These are phyloP conservation scores for Saccopteryx bilineata DNA, from an alignment of 2,113 vertebrate species.

Conservation along the genomic window DNA sequence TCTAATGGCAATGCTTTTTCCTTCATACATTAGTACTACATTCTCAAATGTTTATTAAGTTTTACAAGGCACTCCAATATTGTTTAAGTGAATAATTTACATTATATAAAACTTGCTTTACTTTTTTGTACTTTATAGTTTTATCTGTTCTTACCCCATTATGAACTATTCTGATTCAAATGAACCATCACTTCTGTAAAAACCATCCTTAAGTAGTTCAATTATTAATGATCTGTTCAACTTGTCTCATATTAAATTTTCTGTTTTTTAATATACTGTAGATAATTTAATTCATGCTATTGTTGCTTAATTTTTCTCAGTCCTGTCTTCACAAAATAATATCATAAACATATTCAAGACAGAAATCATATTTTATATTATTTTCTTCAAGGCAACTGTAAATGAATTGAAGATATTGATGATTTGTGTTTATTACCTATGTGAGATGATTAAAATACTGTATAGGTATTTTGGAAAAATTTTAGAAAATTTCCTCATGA, in stretches of 20 bases:
- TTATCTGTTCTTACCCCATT: background rate
- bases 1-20: background rate
- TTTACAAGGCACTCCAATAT: background rate
- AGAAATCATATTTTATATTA: background rate
- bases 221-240: background rate
- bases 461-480: background rate
- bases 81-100: background rate
- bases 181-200: background rate
- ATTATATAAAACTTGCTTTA: background rate
- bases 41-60: background rate
- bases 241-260: background rate
- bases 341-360: background rate
- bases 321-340: background rate
- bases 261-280: background rate
- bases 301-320: background rate
- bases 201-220: background rate
- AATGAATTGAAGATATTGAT: background rate
- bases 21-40: background rate
- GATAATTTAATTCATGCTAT: background rate
- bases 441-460: background rate
- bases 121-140: background rate
- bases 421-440: background rate
- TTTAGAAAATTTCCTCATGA: background rate
- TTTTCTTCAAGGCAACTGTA: background rate
- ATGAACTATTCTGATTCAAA: background rate